A percentile compares a stretch with the other conserved stretches of the same genome.
phyloP scores from a whole-genome alignment of 2,888 invertebrate genomes.

The Ganaspis brasiliensis region DNA sequence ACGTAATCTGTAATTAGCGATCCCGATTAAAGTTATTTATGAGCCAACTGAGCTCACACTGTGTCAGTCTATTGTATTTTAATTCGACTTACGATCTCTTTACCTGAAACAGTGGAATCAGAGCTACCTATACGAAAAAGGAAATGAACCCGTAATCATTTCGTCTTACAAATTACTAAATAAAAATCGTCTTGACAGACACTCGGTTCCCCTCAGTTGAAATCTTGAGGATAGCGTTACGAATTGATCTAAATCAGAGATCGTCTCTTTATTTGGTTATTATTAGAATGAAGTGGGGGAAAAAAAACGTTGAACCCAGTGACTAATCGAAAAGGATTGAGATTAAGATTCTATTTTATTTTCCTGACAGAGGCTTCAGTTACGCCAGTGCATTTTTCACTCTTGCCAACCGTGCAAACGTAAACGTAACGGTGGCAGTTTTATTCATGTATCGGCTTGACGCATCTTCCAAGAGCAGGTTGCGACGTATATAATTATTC shows the following conservation, averaged over 20 bases:
- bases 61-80: conserved; percentile 80
- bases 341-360: conserved; percentile 22
- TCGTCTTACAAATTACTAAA: conserved; percentile 68
- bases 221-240: too few relatives aligned
- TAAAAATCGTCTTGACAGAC: conserved; percentile 20
- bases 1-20: conserved; percentile 80
- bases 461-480: conserved; percentile 71
- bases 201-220: too few relatives aligned
- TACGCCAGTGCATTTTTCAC: conserved; percentile 41
- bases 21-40: conserved; percentile 80
- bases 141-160: conserved; percentile 67
- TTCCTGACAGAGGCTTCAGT: background rate
- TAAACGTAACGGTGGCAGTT: conserved; percentile 67
- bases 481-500: conserved; percentile 76
- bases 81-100: conserved; percentile 69
- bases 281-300: too few relatives aligned
- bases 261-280: too few relatives aligned
- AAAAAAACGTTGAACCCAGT: background rate
- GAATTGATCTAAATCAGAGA: too few relatives aligned
- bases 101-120: conserved; percentile 56
- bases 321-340: background rate
- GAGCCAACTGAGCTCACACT: conserved; percentile 76
- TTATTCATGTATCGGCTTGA: conserved; percentile 69
- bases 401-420: conserved; percentile 41
- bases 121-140: conserved; percentile 61